phyloP scores from a whole-genome alignment of 2,113 vertebrate species.

The Clarias batrachus region DNA sequence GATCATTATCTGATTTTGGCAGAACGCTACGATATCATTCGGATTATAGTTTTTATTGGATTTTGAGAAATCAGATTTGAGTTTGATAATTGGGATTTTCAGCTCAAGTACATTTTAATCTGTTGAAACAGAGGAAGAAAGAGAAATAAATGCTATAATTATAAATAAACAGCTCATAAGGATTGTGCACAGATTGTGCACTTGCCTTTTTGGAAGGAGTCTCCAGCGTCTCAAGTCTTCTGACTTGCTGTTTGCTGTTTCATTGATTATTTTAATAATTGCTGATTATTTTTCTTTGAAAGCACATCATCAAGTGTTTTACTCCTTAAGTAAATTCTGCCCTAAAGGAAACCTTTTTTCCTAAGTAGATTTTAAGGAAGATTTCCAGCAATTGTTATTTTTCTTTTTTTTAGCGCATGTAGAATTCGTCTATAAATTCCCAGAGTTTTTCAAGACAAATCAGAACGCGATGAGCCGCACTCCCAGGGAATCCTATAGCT shows the following conservation, averaged over 20 bases:
- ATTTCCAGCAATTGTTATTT: not conserved
- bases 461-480: not conserved
- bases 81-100: not conserved
- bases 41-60: constrained; percentile 7
- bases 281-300: not conserved
- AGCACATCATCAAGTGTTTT: not conserved
- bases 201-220: not conserved
- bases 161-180: not conserved
- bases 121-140: not conserved
- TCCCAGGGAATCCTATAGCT: not conserved
- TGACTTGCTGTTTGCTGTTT: not conserved
- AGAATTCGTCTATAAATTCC: not conserved
- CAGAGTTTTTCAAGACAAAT: not conserved
- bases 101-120: not conserved
- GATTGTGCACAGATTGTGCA: not conserved
- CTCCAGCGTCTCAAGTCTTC: not conserved
- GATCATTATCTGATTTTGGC: not conserved
- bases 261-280: not conserved
- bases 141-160: not conserved
- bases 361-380: not conserved
- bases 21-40: not conserved
- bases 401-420: not conserved
- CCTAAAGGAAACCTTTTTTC: not conserved
- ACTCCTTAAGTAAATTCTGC: not conserved
- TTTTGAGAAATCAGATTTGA: not conserved